phyloP scores from a whole-genome alignment of 2,888 invertebrate species.

The Drosophila antonietae region DNA sequence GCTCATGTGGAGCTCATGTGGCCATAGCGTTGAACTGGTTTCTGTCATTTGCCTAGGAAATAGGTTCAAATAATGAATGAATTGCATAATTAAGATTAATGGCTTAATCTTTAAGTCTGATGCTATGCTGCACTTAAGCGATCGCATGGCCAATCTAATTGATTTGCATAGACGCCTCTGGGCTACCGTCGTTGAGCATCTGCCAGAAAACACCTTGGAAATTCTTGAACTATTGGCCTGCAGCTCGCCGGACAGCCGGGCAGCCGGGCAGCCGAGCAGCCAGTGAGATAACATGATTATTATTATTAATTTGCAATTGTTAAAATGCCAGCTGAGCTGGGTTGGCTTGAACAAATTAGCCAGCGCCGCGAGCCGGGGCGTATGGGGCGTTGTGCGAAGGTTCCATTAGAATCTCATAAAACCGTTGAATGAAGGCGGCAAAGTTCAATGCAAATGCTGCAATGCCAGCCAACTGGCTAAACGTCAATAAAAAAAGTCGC shows the following conservation, averaged over 20 bases:
- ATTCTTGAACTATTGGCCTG: slow-evolving; percentile 54
- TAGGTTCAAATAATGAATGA: slow-evolving; percentile 27
- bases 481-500: slow-evolving; percentile 22
- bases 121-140: slow-evolving; percentile 39
- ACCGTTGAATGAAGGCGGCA: slow-evolving; percentile 52
- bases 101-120: slow-evolving; percentile 22
- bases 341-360: slow-evolving; percentile 50
- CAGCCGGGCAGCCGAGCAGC: neutral
- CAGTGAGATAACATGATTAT: slow-evolving; percentile 36
- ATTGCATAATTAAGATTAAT: slow-evolving; percentile 54
- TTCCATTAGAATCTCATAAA: slow-evolving; percentile 51
- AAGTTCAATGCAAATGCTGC: slow-evolving; percentile 70
- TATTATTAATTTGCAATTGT: slow-evolving; percentile 70
- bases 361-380: slow-evolving; percentile 10
- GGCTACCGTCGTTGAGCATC: slow-evolving; percentile 8
- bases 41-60: slow-evolving; percentile 47
- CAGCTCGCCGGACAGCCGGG: neutral
- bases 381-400: slow-evolving; percentile 24
- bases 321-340: slow-evolving; percentile 39
- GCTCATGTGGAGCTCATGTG: too few species aligned
- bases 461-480: slow-evolving; percentile 33
- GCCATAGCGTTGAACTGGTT: slow-evolving; percentile 58
- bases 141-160: slow-evolving; percentile 44
- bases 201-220: slow-evolving; percentile 31
- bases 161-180: slow-evolving; percentile 41